Conservation (phyloP, 2,888 invertebrate genomes). For the Eledona agricola region DNA sequence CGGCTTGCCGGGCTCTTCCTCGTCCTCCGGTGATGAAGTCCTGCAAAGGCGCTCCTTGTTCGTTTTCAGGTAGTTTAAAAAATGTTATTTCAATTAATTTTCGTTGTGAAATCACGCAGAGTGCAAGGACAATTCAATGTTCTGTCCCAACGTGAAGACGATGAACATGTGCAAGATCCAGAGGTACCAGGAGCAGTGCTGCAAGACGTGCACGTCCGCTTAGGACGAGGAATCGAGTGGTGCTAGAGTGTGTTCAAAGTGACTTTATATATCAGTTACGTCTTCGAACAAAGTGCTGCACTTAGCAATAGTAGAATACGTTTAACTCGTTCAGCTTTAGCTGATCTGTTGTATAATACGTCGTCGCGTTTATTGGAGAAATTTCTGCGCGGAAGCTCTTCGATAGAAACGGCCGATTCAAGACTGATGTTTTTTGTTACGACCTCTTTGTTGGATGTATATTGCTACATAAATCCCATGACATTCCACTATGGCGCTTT, state of each 20-base stretch:
- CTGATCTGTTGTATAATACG: conserved; percentile 29
- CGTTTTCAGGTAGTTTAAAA: background rate
- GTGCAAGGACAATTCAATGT: conserved; percentile 83
- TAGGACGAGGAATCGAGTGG: conserved; percentile 4
- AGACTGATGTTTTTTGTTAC: conserved; percentile 47
- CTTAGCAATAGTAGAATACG: conserved; percentile 42
- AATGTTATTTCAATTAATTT: background rate
- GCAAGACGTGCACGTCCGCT: conserved; percentile 74
- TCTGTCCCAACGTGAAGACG: conserved; percentile 85
- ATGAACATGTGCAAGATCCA: conserved; percentile 89
- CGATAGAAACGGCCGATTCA: conserved; percentile 42
- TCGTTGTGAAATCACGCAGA: conserved; percentile 57
- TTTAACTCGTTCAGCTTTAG: conserved; percentile 26
- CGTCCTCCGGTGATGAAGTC: conserved; percentile 81
- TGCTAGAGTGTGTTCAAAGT: conserved; percentile 23
- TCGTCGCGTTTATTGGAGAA: conserved; percentile 23
- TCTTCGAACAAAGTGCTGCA: conserved; percentile 35
- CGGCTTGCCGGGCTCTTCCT: conserved; percentile 80
- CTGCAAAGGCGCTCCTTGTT: conserved; percentile 77
- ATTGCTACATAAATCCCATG: conserved; percentile 32
- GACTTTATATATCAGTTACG: conserved; percentile 20
- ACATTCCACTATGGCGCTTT: conserved; percentile 36
- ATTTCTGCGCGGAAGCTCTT: conserved; percentile 10
- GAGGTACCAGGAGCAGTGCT: conserved; percentile 87
- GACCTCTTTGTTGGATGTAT: conserved; percentile 33